phyloP scores from a whole-genome alignment of 2,113 vertebrate species.

The Myrmecobius fasciatus region DNA sequence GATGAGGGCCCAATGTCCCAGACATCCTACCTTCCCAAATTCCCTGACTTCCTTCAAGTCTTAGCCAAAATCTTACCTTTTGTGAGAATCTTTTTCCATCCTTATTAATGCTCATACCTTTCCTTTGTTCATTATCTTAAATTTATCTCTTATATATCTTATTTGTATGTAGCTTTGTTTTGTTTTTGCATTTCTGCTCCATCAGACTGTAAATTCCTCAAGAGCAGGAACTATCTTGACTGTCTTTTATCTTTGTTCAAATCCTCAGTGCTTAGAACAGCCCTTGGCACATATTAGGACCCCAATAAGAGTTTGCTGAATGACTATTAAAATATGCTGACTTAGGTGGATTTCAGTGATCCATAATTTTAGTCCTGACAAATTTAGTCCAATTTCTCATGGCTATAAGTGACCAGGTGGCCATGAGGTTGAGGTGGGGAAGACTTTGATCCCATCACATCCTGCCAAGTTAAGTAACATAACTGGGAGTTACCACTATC shows the following conservation, averaged over 20 bases:
- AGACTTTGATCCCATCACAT: neutral
- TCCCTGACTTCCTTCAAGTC: neutral
- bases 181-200: neutral
- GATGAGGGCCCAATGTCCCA: neutral
- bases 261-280: neutral
- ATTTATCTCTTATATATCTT: neutral
- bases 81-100: neutral
- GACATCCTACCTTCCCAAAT: neutral
- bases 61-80: neutral
- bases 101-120: neutral
- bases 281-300: neutral
- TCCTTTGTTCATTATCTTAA: neutral
- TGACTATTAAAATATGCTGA: neutral
- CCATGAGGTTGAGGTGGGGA: neutral
- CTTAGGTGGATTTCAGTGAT: neutral
- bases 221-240: neutral
- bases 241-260: neutral
- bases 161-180: neutral
- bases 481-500: neutral
- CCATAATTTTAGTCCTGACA: neutral
- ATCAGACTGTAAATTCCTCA: neutral
- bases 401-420: neutral
- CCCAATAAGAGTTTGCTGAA: neutral
- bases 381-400: neutral
- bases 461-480: neutral